These are phyloP conservation scores for Drosophila paranaensis DNA, from an alignment of 2,888 invertebrate genomes.

Conservation along the genomic window DNA sequence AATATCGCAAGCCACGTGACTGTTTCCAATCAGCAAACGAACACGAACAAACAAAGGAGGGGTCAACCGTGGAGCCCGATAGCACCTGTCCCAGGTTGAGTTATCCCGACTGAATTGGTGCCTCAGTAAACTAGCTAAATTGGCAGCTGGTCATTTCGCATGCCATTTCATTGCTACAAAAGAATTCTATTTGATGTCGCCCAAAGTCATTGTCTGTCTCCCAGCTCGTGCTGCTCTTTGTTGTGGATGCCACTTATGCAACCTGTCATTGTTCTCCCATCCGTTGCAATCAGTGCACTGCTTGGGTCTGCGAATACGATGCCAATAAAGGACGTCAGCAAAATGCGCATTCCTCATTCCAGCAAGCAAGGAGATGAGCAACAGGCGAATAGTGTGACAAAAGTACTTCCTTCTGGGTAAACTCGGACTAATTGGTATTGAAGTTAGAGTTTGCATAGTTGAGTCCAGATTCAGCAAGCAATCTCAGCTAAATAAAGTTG, in stretches of 20 bases:
- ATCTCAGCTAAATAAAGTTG: neutral
- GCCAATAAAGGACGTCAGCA: slow-evolving; percentile 35
- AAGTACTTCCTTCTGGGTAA: neutral
- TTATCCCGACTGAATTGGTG: slow-evolving; percentile 13
- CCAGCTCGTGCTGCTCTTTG: slow-evolving; percentile 3
- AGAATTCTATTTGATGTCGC: slow-evolving; percentile 3
- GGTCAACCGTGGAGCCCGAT: neutral
- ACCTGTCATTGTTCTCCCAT: slow-evolving; percentile 28
- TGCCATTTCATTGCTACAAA: slow-evolving; percentile 2
- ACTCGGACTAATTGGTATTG: slow-evolving; percentile 7
- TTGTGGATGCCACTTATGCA: slow-evolving; percentile 40
- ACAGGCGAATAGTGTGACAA: slow-evolving; percentile 9
- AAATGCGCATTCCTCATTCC: slow-evolving; percentile 17
- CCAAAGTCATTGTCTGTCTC: neutral
- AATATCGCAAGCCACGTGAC: slow-evolving; percentile 36
- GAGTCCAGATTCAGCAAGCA: neutral
- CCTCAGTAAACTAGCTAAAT: slow-evolving; percentile 12
- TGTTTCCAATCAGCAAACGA: slow-evolving; percentile 27
- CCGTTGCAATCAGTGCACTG: slow-evolving; percentile 16
- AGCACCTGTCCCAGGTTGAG: slow-evolving; percentile 26
- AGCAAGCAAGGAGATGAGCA: slow-evolving; percentile 36
- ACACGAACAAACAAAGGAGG: slow-evolving; percentile 6
- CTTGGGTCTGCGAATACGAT: slow-evolving; percentile 16
- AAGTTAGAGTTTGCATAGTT: too few species aligned
- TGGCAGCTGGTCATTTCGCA: slow-evolving; percentile 20